Conservation (phyloP, 2,797 vertebrate genomes). For the Graptemys geographica region DNA sequence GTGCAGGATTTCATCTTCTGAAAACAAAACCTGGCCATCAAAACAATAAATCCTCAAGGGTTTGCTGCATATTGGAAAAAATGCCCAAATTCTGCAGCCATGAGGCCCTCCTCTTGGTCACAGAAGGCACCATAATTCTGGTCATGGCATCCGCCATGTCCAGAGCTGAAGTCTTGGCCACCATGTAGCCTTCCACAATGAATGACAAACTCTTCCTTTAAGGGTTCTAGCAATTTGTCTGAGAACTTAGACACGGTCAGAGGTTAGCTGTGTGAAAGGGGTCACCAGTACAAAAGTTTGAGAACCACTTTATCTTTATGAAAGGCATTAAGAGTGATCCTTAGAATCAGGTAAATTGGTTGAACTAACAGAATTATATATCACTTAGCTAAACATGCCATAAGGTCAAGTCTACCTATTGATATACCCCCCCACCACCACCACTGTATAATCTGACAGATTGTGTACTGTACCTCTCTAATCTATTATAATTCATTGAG, state of each 20-base stretch:
- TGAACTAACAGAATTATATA: neutral
- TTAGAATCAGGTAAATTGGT: neutral
- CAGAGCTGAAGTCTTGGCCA: neutral
- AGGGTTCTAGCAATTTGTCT: too few species aligned
- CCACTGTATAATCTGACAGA: neutral
- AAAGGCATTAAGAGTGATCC: neutral
- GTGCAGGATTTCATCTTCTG: neutral
- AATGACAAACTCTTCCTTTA: too few species aligned
- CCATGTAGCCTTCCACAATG: too few species aligned
- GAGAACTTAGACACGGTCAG: too few species aligned
- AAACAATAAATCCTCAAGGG: neutral
- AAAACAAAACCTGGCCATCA: neutral
- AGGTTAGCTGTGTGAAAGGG: too few species aligned
- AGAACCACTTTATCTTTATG: neutral
- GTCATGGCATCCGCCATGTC: neutral
- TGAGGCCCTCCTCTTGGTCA: neutral
- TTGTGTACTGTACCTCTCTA: neutral
- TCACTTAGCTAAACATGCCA: accelerated
- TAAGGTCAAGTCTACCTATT: neutral
- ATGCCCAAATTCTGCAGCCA: neutral
- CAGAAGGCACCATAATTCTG: neutral
- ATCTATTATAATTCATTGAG: neutral
- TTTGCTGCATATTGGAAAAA: neutral
- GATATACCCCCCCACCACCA: neutral
- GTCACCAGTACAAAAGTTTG: too few species aligned